Evolutionary conservation across 2,888 invertebrate genomes (phyloP).

Genomic region (Ectemnius lituratus): DNA sequence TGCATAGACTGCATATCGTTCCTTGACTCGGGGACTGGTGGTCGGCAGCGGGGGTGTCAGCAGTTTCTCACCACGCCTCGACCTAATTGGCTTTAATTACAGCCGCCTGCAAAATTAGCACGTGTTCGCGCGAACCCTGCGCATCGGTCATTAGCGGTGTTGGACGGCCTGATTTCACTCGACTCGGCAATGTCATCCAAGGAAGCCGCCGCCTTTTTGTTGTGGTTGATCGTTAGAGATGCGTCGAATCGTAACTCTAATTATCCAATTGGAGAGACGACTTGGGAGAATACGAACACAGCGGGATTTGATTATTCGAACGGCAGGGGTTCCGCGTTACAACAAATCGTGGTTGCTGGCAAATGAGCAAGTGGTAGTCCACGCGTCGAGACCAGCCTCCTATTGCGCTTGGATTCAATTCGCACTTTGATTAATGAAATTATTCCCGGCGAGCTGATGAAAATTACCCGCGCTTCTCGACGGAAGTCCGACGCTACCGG

Average conservation of each 20-base stretch:
- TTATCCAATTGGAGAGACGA: slow-evolving; percentile 4
- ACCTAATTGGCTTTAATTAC: slow-evolving; percentile 65
- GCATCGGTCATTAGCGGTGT: not conserved
- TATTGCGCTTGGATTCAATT: not conserved
- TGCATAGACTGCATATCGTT: too few species aligned
- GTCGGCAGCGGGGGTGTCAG: slow-evolving; percentile 52
- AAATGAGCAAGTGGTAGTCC: not conserved
- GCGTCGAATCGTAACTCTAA: too few species aligned
- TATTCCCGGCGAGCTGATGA: not conserved
- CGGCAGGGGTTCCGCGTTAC: too few species aligned
- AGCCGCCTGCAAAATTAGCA: slow-evolving; percentile 56
- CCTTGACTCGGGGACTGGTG: too few species aligned
- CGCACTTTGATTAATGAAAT: slow-evolving; percentile 9
- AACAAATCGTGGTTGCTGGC: too few species aligned
- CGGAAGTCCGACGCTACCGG: not conserved
- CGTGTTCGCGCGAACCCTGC: not conserved
- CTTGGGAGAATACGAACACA: too few species aligned
- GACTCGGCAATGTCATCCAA: not conserved
- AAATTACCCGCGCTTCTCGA: not conserved
- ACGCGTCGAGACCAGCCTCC: not conserved
- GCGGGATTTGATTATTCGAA: too few species aligned
- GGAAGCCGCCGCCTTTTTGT: not conserved
- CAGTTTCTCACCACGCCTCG: slow-evolving; percentile 63
- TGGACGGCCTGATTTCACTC: not conserved
- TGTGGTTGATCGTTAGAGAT: not conserved